Percentiles rank a stretch among this genome's conserved stretches.
phyloP scores from a whole-genome alignment of 2,113 vertebrate species.

The Ginglymostoma cirratum region DNA sequence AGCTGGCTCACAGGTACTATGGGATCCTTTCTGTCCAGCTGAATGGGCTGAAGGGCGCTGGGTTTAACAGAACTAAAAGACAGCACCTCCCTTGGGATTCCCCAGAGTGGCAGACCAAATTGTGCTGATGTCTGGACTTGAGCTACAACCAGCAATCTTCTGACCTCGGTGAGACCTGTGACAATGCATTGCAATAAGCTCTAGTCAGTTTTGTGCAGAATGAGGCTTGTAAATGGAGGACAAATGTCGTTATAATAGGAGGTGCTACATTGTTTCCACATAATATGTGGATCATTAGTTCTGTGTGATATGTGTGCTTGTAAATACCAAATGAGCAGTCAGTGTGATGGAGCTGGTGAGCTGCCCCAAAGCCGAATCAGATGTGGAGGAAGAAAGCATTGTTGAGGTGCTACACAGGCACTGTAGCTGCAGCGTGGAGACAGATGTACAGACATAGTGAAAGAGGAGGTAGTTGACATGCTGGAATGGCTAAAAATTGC shows the following conservation, averaged over 20 bases:
- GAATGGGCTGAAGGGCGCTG: background rate
- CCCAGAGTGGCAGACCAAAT: background rate
- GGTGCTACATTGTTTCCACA: background rate
- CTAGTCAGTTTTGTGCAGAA: background rate
- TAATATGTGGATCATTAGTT: background rate
- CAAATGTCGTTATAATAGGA: background rate
- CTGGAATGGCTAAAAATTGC: no score
- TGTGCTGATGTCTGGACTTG: background rate
- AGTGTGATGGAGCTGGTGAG: no score
- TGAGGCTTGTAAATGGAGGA: background rate
- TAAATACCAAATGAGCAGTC: no score
- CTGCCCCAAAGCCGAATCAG: no score
- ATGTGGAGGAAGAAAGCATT: no score
- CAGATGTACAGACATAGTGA: no score
- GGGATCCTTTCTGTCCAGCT: background rate
- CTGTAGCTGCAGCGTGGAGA: no score
- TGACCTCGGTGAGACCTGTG: background rate
- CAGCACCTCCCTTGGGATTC: background rate
- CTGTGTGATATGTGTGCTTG: background rate
- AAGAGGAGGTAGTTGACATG: no score
- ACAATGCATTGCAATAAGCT: background rate
- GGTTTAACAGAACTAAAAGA: background rate
- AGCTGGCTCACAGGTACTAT: background rate
- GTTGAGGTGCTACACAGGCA: no score
- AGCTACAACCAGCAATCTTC: background rate